Base-by-base conservation (phyloP, 2,113 vertebrate species). In the Bombycilla garrulus region DNA sequence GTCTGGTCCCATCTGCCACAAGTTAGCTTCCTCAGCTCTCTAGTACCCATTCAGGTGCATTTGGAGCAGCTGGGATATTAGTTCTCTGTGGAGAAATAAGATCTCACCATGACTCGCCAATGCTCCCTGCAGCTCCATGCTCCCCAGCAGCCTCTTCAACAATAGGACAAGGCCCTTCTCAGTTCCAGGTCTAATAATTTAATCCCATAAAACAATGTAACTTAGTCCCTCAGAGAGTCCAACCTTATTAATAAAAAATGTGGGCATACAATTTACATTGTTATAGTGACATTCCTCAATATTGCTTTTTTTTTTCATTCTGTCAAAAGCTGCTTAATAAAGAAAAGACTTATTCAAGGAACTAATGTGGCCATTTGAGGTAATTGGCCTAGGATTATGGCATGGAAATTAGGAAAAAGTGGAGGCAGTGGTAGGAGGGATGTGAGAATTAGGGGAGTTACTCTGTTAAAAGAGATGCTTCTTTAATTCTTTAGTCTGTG, bases 121-220 rank as follows among this genome's bases (percentile, higher is more conserved):
- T 84, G 84, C 92, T 96, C 94, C 97, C 96, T 82, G 96, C 97
- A 93, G 97, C 77, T 97, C 96, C 90, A 76, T 22, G 84, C 89
- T 97, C 96, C 97, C 97, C 95, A 97, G 85, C 64, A 96, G 97
- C 95, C 92, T 96, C 95, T 97, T 97, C 94, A 97, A 96, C 92
- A 97, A 96, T 91, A 92, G 95, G 96, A 97, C 86, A 82, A 91
- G 96, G 95, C 84, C 82, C 71, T 91, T 85, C 82, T 88, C 88
- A 90, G 95, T 97, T 97, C 96, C 96, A 97, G 96, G 76, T 95
- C 95, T 97, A 96, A 96, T 97, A 95, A 96, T 96, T 96, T 97
- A 92, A 91, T 93, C 90, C 90, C 97, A 95, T 97, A 96, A 97
- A 97, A 94, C 92, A 96, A 95, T 93, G 96, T 85, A 95, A 95